Base-by-base conservation (phyloP, 1,140 invertebrate species). In the Oryctes rhinoceros region DNA sequence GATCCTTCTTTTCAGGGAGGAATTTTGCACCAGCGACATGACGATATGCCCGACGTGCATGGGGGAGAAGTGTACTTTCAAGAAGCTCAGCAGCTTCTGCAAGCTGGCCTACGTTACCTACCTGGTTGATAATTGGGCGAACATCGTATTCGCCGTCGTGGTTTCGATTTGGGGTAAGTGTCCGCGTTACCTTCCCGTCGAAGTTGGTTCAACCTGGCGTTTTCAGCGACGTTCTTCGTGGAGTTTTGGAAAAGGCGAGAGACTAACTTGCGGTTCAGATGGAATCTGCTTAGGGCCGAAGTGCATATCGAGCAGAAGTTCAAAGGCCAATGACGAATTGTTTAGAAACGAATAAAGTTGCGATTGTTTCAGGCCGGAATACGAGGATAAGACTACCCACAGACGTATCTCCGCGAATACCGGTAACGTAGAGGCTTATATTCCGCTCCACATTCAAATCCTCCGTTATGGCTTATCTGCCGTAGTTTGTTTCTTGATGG, bases 241-340 rank as follows among this genome's bases (percentile, higher is more conserved):
- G 97, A 98, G 88, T 89, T 97, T 75, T 99, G 97, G 97, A 97
- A 98, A 88, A 89, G 97, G 48, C 95, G 96, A 86, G 94, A 95
- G 1, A 92, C 94, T 0, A 20, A 30, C 10, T 35, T 53, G 3
- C 4, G 9, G 13, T 78, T 48, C 24, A 59, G 30, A 74, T 98
- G 96, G 96, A 96, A 96, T 88, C 20, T 78, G 15, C 5, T 78
- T 4, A 13, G 30, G 6, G 48, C 18, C 15, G 18, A 35, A 13
- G 13, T 10, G 15, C 49, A 78, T 4, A 76, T 76, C 13, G 37
- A 76, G 18, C 13, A 18, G 7, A 20, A 15, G 75, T 53, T 0
- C 30, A 20, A 4, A n/a, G n/a, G n/a, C n/a, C n/a, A n/a, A n/a
- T n/a, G n/a, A n/a, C 39, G 2, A n/a, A 49, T 18, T 4, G 9